phyloP scores from a whole-genome alignment of 35 echinoderm and acorn worm species.

The Ophioderma brevispina region DNA sequence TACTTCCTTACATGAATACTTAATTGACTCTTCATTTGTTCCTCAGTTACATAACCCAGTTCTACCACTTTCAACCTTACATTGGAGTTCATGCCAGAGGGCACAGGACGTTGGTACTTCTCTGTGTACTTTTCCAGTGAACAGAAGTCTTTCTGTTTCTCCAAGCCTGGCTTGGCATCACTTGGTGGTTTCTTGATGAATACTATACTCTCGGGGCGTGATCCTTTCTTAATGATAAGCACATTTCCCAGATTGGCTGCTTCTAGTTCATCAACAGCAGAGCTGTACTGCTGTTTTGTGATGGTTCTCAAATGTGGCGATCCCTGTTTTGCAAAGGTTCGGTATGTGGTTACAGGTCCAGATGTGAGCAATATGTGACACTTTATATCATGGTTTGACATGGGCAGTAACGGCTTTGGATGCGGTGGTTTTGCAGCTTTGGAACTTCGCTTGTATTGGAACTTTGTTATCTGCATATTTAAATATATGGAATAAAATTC shows the following conservation, averaged over 20 bases:
- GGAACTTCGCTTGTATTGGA: too few species aligned
- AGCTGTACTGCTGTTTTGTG: background rate
- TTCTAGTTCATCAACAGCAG: background rate
- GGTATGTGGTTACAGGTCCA: background rate
- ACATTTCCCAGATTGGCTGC: background rate
- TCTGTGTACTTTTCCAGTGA: background rate
- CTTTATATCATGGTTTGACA: background rate
- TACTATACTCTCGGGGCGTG: background rate
- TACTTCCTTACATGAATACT: too few species aligned
- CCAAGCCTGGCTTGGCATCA: background rate
- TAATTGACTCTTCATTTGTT: background rate
- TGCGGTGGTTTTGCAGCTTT: too few species aligned
- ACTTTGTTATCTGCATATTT: too few species aligned
- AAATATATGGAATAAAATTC: too few species aligned
- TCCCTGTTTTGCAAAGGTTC: background rate
- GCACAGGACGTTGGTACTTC: background rate
- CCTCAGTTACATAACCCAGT: background rate
- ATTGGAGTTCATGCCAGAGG: background rate
- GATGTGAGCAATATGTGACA: background rate
- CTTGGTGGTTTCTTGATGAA: background rate
- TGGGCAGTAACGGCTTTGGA: background rate
- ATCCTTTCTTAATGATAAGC: background rate
- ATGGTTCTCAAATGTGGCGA: background rate
- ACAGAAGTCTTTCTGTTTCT: background rate
- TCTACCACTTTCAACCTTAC: background rate